Base-by-base conservation (phyloP, 2,797 vertebrate species). In the Crocodylus rhombifer region DNA sequence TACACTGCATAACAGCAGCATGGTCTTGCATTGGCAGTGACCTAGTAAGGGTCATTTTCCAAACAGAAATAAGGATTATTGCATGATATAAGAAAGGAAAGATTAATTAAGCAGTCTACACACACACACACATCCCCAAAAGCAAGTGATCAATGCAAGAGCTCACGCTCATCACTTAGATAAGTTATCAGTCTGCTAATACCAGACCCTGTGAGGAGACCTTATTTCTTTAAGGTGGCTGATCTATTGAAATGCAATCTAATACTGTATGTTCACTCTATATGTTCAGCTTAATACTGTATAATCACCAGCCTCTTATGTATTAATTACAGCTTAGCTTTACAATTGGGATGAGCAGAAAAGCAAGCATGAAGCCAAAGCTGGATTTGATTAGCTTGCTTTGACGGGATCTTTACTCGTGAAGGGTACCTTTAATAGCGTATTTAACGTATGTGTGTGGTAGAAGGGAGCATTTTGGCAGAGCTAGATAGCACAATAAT, bases 281-380 rank as follows among this genome's bases (percentile, higher is more conserved):
- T 97, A 96, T 91, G 65, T 97, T 95, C 89, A 93, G 92, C 86
- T 85, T 97, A 98, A 97, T 96, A 77, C 90, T 90, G 77, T 75
- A 94, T 96, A 97, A 97, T 97, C 96, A 97, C 78, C 92, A 96
- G 90, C 93, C 96, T 97, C 94, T 97, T 96, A 97, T 91, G 94
- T 97, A 97, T 98, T 98, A 98, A 97, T 98, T 97, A 93, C 87
- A 95, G 95, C 95, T 97, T 97, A 97, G 95, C 93, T 97, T 97
- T 92, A 94, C 93, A 96, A 95, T 82, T 93, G 94, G 88, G 92
- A 97, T 97, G 95, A 98, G 92, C 51, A 84, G 95, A 97, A 97
- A 97, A 96, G 95, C 91, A 95, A 97, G 95, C 93, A 97, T 96
- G 97, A 96, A 95, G 97, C 96, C 95, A 92, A 96, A 96, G 91